phyloP scores from a whole-genome alignment of 2,888 invertebrate genomes.

The Hybos culiciformis region DNA sequence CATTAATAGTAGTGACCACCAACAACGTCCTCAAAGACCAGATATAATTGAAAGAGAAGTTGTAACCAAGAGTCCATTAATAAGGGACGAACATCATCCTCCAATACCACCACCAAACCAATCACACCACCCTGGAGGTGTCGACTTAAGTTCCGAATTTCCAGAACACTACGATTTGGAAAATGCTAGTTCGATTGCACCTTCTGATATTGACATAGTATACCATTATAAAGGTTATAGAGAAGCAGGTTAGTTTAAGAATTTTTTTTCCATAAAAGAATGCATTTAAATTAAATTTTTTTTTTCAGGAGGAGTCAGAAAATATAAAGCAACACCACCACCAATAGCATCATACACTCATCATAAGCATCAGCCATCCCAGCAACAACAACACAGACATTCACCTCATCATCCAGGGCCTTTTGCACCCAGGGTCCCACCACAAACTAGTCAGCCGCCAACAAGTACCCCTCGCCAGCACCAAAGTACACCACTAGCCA shows the following conservation, averaged over 20 bases:
- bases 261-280: no score
- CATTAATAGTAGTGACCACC: slow-evolving; percentile 54
- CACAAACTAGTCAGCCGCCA: slow-evolving; percentile 54
- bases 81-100: slow-evolving; percentile 66
- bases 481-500: slow-evolving; percentile 80
- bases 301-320: slow-evolving; percentile 55
- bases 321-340: slow-evolving; percentile 78
- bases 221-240: slow-evolving; percentile 92
- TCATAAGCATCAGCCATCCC: slow-evolving; percentile 56
- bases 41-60: slow-evolving; percentile 88
- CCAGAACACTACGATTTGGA: slow-evolving; percentile 94
- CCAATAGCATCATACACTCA: slow-evolving; percentile 63
- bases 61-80: slow-evolving; percentile 68
- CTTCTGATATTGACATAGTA: slow-evolving; percentile 92
- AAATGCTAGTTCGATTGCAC: slow-evolving; percentile 94
- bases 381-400: slow-evolving; percentile 57
- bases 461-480: slow-evolving; percentile 56
- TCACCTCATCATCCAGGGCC: slow-evolving; percentile 63
- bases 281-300: no score
- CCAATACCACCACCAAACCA: slow-evolving; percentile 61
- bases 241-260: slow-evolving; percentile 60
- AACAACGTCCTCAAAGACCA: slow-evolving; percentile 70
- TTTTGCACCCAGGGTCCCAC: slow-evolving; percentile 58
- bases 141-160: slow-evolving; percentile 63
- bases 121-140: slow-evolving; percentile 54